These are phyloP conservation scores for Aselliscus stoliczkanus DNA, from an alignment of 2,797 vertebrate genomes.

Conservation along the genomic window DNA sequence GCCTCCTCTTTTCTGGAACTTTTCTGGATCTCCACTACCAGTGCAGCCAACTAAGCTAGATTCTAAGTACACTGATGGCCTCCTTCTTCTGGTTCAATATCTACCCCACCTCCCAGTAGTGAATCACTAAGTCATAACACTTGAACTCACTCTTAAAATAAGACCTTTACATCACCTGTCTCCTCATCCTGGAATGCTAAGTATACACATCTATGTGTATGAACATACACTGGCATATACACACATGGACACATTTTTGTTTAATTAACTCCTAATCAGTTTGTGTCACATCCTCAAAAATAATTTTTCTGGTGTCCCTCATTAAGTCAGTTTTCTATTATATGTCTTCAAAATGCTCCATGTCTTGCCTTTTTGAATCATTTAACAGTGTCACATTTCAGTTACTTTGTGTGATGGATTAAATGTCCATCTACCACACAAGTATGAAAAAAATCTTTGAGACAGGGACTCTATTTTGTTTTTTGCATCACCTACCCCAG, in stretches of 20 bases:
- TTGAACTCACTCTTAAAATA: not conserved
- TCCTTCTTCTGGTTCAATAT: not conserved
- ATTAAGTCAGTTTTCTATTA: not conserved
- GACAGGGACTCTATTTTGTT: not conserved
- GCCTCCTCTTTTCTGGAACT: not conserved
- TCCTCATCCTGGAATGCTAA: not conserved
- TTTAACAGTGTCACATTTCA: not conserved
- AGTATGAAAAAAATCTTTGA: not conserved
- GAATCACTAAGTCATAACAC: not conserved
- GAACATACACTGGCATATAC: not conserved
- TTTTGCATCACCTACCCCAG: not conserved
- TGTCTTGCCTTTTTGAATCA: not conserved
- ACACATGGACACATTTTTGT: not conserved
- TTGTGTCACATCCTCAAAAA: not conserved
- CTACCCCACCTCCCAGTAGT: fast-evolving
- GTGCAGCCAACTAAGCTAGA: not conserved
- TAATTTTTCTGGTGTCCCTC: not conserved
- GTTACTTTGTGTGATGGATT: not conserved
- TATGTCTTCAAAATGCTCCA: not conserved
- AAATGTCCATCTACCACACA: not conserved
- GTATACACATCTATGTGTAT: not conserved
- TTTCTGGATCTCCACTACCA: not conserved
- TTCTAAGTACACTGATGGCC: not conserved
- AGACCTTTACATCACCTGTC: not conserved
- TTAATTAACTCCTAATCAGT: not conserved